These are phyloP conservation scores for Tryphoninae sp. DNA, from an alignment of 2,888 invertebrate species.

Conservation along the genomic window DNA sequence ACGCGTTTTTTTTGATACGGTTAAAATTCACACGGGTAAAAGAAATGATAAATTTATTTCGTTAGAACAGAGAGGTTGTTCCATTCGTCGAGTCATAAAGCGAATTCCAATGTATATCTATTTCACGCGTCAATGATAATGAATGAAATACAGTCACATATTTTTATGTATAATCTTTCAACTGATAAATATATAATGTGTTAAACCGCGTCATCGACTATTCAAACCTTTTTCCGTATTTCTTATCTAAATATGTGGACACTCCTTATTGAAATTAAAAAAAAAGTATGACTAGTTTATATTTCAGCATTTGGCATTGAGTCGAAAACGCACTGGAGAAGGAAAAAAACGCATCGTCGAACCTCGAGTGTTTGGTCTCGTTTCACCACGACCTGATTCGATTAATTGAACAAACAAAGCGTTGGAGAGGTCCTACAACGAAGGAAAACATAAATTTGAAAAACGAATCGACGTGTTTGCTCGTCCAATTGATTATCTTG, in stretches of 20 bases:
- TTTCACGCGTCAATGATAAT: background rate
- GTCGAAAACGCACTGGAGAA: too few relatives aligned
- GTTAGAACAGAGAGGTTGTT: background rate
- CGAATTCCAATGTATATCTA: background rate
- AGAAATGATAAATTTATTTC: constrained; percentile 16
- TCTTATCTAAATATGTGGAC: background rate
- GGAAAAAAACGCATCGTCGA: too few relatives aligned
- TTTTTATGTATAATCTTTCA: background rate
- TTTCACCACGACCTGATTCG: constrained; percentile 34
- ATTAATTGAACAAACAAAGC: constrained; percentile 45
- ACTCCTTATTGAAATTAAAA: background rate
- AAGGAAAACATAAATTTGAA: constrained; percentile 13
- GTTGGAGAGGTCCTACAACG: constrained; percentile 14
- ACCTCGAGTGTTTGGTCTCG: constrained; percentile 37
- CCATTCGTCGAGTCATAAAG: background rate
- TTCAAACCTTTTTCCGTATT: background rate
- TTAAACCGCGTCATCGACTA: background rate
- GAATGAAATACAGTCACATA: background rate
- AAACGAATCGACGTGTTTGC: constrained; percentile 26
- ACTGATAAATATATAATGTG: background rate
- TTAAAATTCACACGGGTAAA: background rate
- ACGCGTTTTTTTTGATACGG: background rate
- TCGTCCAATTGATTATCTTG: constrained; percentile 24
- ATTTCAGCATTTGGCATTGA: too few relatives aligned
- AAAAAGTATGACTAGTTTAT: too few relatives aligned